Evolutionary conservation across 1,140 invertebrate species (phyloP), one percentile per base, ranked within the genome.

Genomic region (Diploscapter pachys): DNA sequence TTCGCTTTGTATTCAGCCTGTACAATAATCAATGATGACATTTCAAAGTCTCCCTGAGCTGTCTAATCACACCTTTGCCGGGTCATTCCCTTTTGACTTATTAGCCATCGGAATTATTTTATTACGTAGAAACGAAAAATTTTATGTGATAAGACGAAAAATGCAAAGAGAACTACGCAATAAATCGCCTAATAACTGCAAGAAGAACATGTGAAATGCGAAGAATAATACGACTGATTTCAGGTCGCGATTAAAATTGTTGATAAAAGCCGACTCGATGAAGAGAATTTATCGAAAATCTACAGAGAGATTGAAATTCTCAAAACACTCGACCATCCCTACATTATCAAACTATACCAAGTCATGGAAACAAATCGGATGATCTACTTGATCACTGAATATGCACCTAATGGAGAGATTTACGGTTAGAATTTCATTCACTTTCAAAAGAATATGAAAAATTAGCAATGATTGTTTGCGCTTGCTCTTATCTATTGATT

Each of bases 191-290:
- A 31, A 31, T 31, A 31, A 31, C 31, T 31, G 31, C 31, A 31
- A 31, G 31, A 31, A 31, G 31, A 31, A 31, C 31, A 53, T 11
- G 51, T 50, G 48, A 48, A 61, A 71, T 11, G 51, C 52, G 65
- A 62, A 55, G 8, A 11, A 64, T 13, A 70, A 73, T 83, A 79
- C 49, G 83, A 91, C 91, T 6, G 6, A 70, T 67, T 88, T 75
- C 68, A 95, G 93, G 94, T 97, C 87, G 94, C 94, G 84, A 95
- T 97, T 86, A 97, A 97, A 90, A 96, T 96, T 86, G 95, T 97
- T 85, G 93, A 96, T 88, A 96, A 96, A 88, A 91, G 92, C 73
- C 91, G 93, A 80, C 87, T 97, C 78, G 93, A 95, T 87, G 90
- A 92, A 80, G 91, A 92, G 83, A 78, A 80, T 73, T 57, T 86